Percentiles rank a stretch among this genome's conserved stretches.
phyloP scores from a whole-genome alignment of 2,113 vertebrate species.

The Cnemophilus loriae region DNA sequence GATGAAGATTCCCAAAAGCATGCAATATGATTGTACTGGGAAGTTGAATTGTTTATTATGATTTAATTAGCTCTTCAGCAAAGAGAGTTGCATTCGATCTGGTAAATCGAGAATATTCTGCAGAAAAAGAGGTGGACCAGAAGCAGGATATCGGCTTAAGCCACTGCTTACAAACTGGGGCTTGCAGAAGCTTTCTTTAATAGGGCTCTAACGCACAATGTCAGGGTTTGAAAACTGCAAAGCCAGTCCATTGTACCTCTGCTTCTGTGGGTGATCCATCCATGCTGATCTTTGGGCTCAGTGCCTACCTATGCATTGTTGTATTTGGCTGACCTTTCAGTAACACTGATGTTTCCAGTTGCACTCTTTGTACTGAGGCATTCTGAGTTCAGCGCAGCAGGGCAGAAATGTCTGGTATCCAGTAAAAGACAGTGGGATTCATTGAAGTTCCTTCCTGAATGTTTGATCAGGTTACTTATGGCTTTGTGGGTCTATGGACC shows the following conservation, averaged over 20 bases:
- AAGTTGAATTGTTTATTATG: not conserved
- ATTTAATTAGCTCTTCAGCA: not conserved
- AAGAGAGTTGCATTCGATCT: not conserved
- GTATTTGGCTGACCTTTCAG: constrained; percentile 35
- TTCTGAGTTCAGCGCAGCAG: not conserved
- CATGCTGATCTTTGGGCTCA: not conserved
- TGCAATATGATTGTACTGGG: not conserved
- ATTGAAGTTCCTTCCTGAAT: not conserved
- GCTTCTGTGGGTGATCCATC: not conserved
- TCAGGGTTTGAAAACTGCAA: constrained; percentile 20
- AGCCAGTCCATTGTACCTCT: constrained; percentile 11
- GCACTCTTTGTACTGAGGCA: not conserved
- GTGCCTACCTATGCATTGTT: not conserved
- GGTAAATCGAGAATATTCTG: constrained; percentile 10
- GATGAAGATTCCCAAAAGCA: not conserved
- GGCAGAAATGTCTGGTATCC: not conserved
- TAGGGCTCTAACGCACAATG: not conserved
- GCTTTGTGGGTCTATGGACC: not conserved
- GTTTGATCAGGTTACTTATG: not conserved
- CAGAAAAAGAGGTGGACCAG: not conserved
- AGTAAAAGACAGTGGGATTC: not conserved
- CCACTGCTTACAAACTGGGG: not conserved
- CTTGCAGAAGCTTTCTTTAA: constrained; percentile 7
- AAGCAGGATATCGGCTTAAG: not conserved
- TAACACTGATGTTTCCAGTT: constrained; percentile 31